phyloP scores from a whole-genome alignment of 2,797 vertebrate species.

The Tapera naevia region DNA sequence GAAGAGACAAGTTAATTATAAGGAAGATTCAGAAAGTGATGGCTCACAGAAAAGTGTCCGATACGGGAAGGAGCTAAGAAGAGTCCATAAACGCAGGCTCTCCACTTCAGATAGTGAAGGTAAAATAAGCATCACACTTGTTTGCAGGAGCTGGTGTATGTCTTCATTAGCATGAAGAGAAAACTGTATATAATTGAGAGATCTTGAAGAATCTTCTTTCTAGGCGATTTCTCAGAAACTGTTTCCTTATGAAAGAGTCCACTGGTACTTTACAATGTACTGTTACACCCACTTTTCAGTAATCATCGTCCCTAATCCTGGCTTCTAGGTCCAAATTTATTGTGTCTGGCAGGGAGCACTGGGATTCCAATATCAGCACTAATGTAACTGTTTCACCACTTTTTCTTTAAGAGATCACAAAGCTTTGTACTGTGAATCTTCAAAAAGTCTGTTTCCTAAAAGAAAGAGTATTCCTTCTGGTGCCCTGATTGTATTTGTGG shows the following conservation, averaged over 20 bases:
- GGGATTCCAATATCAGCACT: background rate
- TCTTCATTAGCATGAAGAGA: background rate
- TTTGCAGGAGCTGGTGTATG: background rate
- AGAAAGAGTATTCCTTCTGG: background rate
- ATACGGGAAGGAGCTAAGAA: constrained; percentile 77
- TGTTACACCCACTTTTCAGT: background rate
- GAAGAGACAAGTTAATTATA: constrained; percentile 93
- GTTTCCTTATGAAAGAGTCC: background rate
- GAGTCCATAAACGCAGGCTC: constrained; percentile 84
- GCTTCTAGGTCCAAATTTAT: background rate
- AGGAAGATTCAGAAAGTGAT: constrained; percentile 95
- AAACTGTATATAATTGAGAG: background rate
- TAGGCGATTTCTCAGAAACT: background rate
- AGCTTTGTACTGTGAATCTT: rapidly evolving
- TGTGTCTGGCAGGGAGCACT: background rate
- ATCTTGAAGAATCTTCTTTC: background rate
- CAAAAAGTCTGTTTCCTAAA: background rate
- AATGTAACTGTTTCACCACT: background rate
- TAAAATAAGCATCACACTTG: constrained; percentile 50
- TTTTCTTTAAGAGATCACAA: background rate
- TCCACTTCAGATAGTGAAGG: constrained; percentile 94
- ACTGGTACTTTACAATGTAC: background rate
- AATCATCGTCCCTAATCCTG: background rate
- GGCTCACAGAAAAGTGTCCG: constrained; percentile 83
- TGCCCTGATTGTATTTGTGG: background rate